Percentiles rank a stretch among this genome's conserved stretches.
Conservation (phyloP, 2,113 vertebrate genomes). For the Gymnogyps californianus region DNA sequence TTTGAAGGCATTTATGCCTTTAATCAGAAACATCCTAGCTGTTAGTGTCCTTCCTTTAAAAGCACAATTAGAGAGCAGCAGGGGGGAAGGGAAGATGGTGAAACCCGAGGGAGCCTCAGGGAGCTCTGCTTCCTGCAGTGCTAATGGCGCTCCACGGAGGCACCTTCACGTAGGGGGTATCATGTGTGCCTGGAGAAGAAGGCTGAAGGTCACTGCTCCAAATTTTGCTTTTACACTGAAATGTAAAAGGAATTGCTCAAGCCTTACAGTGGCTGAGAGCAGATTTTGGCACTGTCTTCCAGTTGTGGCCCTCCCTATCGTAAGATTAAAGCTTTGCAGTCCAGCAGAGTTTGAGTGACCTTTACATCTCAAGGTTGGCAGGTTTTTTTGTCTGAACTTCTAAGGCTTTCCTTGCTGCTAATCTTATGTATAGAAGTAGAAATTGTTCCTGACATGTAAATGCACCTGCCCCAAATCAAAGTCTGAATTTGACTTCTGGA, state of each 20-base stretch:
- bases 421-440: neutral
- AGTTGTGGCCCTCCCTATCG: neutral
- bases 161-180: neutral
- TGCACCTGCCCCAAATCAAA: neutral
- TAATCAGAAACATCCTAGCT: neutral
- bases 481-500: neutral
- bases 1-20: neutral
- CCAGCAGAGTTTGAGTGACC: neutral
- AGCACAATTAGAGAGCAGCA: neutral
- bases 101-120: neutral
- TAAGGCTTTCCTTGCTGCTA: neutral
- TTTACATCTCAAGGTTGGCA: neutral
- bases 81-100: neutral
- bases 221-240: neutral
- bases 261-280: neutral
- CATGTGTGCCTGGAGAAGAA: neutral
- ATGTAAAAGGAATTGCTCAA: neutral
- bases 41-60: neutral
- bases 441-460: neutral
- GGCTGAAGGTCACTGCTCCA: neutral
- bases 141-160: neutral
- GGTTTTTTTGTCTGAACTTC: neutral
- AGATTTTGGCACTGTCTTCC: neutral
- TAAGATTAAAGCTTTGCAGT: conserved; percentile 10
- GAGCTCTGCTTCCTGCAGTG: neutral